A percentile compares a stretch with the other conserved stretches of the same genome.
These are phyloP conservation scores for Fregata magnificens DNA, from an alignment of 2,113 vertebrate species.

Conservation along the genomic window DNA sequence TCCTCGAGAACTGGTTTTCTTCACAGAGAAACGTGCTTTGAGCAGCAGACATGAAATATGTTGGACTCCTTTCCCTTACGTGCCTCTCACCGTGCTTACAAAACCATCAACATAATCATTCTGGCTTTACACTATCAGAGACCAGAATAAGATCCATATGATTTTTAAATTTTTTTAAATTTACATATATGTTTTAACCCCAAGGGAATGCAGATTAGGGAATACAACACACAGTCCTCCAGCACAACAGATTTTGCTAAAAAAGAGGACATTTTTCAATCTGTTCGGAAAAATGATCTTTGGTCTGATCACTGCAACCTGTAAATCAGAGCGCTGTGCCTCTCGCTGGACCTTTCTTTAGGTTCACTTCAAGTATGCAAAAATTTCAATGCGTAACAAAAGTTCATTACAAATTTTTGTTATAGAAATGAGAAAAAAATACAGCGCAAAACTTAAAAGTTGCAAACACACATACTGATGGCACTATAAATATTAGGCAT, in stretches of 20 bases:
- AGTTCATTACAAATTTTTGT: constrained; percentile 7
- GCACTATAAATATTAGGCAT: constrained; percentile 71
- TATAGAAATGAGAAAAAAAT: neutral
- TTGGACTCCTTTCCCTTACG: neutral
- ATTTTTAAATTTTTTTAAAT: neutral
- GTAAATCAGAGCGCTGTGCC: neutral
- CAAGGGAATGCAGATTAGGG: neutral
- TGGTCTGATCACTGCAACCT: neutral
- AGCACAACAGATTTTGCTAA: constrained; percentile 34
- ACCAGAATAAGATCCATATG: neutral
- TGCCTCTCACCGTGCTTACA: neutral
- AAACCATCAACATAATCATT: neutral
- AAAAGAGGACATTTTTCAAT: constrained; percentile 2
- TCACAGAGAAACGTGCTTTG: neutral
- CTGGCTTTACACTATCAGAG: neutral
- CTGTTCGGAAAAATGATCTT: neutral
- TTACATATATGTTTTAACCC: neutral
- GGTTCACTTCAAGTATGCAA: neutral
- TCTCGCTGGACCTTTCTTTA: neutral
- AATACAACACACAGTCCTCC: neutral
- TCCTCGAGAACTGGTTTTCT: neutral
- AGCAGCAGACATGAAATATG: neutral
- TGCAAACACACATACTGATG: constrained; percentile 65
- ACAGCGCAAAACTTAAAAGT: constrained; percentile 32
- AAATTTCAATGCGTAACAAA: neutral